Evolutionary conservation across 2,888 invertebrate genomes (phyloP).

Genomic region (Synanthedon myopaeformis): DNA sequence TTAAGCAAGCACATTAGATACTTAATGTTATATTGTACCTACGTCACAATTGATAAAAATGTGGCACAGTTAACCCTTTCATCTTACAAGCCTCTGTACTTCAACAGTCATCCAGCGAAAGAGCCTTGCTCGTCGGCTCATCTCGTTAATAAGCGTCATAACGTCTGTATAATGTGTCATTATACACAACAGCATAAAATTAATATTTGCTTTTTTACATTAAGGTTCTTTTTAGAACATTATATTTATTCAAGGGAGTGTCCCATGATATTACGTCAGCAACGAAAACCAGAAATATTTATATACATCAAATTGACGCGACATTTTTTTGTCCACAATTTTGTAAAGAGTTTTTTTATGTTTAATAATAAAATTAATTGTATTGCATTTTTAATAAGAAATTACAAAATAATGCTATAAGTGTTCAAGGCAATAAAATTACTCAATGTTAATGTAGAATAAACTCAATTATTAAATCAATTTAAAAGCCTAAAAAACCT

Average conservation of each 20-base stretch:
- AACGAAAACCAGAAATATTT: too few species aligned
- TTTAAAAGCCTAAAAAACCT: too few species aligned
- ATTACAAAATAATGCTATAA: too few species aligned
- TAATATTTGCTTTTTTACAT: slow-evolving; percentile 47
- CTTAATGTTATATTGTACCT: not conserved
- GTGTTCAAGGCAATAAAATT: too few species aligned
- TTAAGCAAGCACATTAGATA: too few species aligned
- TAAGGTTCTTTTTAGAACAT: slow-evolving; percentile 38
- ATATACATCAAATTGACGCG: too few species aligned
- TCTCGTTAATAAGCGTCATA: slow-evolving; percentile 48
- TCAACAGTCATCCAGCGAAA: slow-evolving; percentile 41
- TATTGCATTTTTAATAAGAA: too few species aligned
- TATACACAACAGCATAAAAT: slow-evolving; percentile 22
- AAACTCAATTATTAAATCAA: too few species aligned
- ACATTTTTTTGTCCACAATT: too few species aligned
- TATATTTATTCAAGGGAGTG: slow-evolving; percentile 52
- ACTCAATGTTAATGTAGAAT: too few species aligned
- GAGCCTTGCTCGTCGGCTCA: slow-evolving; percentile 31
- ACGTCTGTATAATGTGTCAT: slow-evolving; percentile 21
- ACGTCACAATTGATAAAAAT: not conserved
- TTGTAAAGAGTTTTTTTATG: too few species aligned
- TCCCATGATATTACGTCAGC: slow-evolving; percentile 28
- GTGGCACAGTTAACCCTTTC: slow-evolving; percentile 15
- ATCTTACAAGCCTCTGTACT: slow-evolving; percentile 54
- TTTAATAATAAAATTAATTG: too few species aligned